Evolutionary conservation across 2,888 invertebrate species (phyloP).

Genomic region (Ctena decussata): DNA sequence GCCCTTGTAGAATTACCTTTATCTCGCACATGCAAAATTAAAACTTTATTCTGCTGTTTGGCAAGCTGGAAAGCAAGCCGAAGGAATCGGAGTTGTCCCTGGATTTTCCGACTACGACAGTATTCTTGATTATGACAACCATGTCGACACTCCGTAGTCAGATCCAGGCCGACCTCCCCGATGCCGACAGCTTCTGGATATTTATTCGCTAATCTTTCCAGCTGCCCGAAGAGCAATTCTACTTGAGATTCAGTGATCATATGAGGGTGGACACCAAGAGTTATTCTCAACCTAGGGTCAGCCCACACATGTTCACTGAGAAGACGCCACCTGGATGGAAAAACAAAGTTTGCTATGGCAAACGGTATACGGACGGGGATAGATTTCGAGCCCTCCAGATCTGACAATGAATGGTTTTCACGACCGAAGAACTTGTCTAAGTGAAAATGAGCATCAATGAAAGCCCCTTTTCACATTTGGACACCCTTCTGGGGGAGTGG

Average conservation of each 20-base stretch:
- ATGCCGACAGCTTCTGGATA: neutral
- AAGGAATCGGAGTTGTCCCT: neutral
- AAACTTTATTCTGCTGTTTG: neutral
- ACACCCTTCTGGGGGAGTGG: neutral
- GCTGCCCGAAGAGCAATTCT: neutral
- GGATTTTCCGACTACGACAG: neutral
- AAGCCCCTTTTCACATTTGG: neutral
- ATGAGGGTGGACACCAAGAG: neutral
- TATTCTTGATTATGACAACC: neutral
- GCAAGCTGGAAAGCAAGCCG: neutral
- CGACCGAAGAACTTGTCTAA: neutral
- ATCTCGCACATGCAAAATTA: constrained; percentile 7
- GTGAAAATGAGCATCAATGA: neutral
- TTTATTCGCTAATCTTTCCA: neutral
- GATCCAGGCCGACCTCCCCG: neutral
- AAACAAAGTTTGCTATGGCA: neutral
- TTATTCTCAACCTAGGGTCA: neutral
- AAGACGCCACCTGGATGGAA: neutral
- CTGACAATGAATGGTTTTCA: neutral
- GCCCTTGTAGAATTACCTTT: neutral
- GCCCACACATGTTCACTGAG: neutral
- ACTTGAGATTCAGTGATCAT: neutral
- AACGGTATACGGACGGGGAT: neutral
- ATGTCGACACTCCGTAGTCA: neutral
- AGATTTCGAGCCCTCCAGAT: neutral